A percentile compares a stretch with the other conserved stretches of the same genome.
Conservation (phyloP, 2,888 invertebrate genomes). For the Polyommatus icarus region DNA sequence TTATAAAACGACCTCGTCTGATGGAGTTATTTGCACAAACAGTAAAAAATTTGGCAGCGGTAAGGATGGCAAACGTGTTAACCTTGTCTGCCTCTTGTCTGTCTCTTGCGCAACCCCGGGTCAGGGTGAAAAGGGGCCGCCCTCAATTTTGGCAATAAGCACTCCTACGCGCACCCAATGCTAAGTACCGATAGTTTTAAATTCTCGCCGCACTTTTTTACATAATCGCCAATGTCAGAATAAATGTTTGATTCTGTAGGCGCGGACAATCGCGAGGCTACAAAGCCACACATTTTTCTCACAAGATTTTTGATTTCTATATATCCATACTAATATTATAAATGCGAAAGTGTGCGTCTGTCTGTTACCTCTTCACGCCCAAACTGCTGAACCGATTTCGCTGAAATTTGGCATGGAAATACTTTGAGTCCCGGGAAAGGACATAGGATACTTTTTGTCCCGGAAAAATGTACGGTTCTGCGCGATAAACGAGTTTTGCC, state of each 20-base stretch:
- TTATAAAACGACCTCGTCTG: slow-evolving; percentile 12
- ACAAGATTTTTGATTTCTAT: too few species aligned
- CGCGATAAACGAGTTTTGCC: too few species aligned
- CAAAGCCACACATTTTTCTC: too few species aligned
- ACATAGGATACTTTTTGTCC: too few species aligned
- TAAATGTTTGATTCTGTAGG: not conserved
- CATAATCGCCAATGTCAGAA: not conserved
- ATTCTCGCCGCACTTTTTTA: not conserved
- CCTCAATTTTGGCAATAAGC: slow-evolving; percentile 67
- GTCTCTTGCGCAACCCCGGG: slow-evolving; percentile 66
- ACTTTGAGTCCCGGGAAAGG: too few species aligned
- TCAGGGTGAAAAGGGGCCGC: slow-evolving; percentile 70
- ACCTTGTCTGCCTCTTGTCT: slow-evolving; percentile 54
- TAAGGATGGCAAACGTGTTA: slow-evolving; percentile 58
- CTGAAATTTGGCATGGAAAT: too few species aligned
- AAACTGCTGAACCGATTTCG: too few species aligned
- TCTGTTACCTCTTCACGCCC: too few species aligned
- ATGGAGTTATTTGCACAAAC: slow-evolving; percentile 27
- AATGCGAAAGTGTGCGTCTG: too few species aligned
- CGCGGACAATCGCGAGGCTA: too few species aligned
- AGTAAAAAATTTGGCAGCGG: slow-evolving; percentile 55
- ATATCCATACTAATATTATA: too few species aligned
- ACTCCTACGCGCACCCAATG: slow-evolving; percentile 56
- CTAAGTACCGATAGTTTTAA: slow-evolving; percentile 40
- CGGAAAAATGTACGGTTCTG: too few species aligned